Base-by-base conservation (phyloP, 2,888 invertebrate genomes). In the Eupeodes luniger region DNA sequence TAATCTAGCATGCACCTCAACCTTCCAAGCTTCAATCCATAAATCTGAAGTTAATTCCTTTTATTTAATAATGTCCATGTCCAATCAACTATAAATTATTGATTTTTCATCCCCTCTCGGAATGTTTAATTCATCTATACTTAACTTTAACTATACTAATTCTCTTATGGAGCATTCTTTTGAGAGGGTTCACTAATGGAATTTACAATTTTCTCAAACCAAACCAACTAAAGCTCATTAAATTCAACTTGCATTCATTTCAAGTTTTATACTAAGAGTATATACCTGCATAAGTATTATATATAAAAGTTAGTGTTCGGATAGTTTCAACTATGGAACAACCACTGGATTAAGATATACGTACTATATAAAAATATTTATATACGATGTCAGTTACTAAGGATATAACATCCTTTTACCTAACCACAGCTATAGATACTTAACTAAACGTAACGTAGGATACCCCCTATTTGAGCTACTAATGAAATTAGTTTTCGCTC, bases 401-500 rank as follows among this genome's bases (percentile, higher is more conserved):
- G 36, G 19, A 19, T 19, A 19, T 36, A 6, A 36, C 7, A 36
- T 36, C 36, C 7, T 7, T 40, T 9, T 40, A 4, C 5, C 6
- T 40, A 40, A 9, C 40, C 40, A 40, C 40, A 40, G 40, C 40
- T 40, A 40, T 40, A 9, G 40, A 9, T 5, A 40, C 40, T 12
- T 11, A n/a, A 14, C n/a, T 55, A 9, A n/a, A 55, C 9, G 19
- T 51, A 51, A 47, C 66, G 27, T 14, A 61, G 34, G 27, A 27
- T 27, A 27, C 27, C 27, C 27, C 27, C 27, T 27, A 1, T 27
- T 66, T 74, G 74, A 49, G 61, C 66, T 70, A 16, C 40, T 84
- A 79, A 84, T 84, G 79, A 79, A 74, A 75, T 79, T 75, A 79
- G 74, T 70, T 81, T 76, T n/a, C 76, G 77, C 64, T 85, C 75